A percentile compares a stretch with the other conserved stretches of the same genome.
These are phyloP conservation scores for Oceanites oceanicus DNA, from an alignment of 2,113 vertebrate species.

Conservation along the genomic window DNA sequence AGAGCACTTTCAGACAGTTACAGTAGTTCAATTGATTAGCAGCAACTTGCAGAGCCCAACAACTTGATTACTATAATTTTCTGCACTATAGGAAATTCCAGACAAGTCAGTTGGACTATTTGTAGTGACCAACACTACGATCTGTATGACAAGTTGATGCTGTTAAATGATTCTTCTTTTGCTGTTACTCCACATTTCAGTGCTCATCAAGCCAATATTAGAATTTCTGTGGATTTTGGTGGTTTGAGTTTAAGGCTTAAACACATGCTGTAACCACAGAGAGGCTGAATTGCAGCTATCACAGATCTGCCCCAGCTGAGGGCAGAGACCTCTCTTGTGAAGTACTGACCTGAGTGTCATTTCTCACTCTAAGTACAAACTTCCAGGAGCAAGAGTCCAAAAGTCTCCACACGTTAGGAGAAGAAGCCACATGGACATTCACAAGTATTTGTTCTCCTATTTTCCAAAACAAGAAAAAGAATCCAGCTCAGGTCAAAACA, in stretches of 20 bases:
- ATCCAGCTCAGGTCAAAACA: not conserved
- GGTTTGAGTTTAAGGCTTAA: not conserved
- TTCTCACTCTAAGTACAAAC: not conserved
- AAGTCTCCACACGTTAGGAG: not conserved
- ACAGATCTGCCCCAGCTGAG: not conserved
- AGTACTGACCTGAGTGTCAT: not conserved
- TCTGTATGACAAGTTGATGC: not conserved
- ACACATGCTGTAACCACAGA: not conserved
- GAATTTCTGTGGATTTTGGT: not conserved
- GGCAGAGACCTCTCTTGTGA: not conserved
- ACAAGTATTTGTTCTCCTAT: not conserved
- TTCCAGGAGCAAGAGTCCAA: not conserved
- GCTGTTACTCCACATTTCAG: not conserved
- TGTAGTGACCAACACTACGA: not conserved
- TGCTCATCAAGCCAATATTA: not conserved
- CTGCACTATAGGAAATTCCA: not conserved
- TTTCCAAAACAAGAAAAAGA: not conserved
- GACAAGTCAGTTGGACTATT: not conserved
- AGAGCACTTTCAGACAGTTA: not conserved
- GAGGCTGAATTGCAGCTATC: not conserved
- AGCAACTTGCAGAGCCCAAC: not conserved
- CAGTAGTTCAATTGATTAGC: not conserved
- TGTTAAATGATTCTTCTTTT: not conserved
- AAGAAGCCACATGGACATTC: not conserved
- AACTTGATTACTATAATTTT: not conserved